Conservation (phyloP, 2,113 vertebrate genomes). For the Papio anubis region DNA sequence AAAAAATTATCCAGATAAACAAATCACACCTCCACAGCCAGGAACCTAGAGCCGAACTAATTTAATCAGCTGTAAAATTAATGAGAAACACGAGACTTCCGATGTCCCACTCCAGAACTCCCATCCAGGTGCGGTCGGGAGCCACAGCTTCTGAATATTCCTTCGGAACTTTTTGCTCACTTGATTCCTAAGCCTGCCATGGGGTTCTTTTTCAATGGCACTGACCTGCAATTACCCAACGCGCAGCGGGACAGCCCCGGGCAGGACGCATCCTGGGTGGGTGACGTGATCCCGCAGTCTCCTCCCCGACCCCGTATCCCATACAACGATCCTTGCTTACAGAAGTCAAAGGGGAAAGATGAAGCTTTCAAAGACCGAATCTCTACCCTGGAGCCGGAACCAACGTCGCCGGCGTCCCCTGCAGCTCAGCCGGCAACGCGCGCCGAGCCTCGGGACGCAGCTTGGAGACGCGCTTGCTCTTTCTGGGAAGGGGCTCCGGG, state of each 20-base stretch:
- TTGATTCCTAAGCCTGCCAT: constrained; percentile 60
- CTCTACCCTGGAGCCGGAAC: not conserved
- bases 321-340: not conserved
- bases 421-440: not conserved
- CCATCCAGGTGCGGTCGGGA: not conserved
- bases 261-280: constrained; percentile 49
- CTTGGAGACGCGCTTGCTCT: not conserved
- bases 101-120: not conserved
- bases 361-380: not conserved
- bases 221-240: constrained; percentile 69
- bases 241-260: constrained; percentile 63
- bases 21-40: not conserved
- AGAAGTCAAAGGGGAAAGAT: not conserved
- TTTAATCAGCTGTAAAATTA: not conserved
- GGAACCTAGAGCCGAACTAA: not conserved
- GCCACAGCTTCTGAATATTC: not conserved
- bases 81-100: not conserved
- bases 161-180: not conserved
- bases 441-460: not conserved
- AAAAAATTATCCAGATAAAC: not conserved
- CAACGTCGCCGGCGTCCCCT: fast-evolving
- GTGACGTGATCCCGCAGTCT: constrained; percentile 44
- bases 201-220: constrained; percentile 58
- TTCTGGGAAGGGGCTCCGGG: not conserved
- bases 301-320: not conserved